These are phyloP conservation scores for Sebastes nivosus DNA, from an alignment of 2,797 vertebrate species.

Conservation along the genomic window DNA sequence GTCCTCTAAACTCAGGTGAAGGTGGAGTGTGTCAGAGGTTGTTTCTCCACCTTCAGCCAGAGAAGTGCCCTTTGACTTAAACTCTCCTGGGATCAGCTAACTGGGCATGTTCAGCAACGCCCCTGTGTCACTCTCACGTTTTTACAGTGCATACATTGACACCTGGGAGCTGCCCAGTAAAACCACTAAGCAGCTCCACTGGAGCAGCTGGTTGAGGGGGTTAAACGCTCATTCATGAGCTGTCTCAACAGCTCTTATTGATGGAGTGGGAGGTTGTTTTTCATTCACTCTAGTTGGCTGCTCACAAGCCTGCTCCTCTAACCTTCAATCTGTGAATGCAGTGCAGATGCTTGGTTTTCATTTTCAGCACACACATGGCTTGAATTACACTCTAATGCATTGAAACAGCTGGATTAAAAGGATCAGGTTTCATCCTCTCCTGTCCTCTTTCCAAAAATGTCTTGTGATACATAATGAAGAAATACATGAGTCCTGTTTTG, in stretches of 20 bases:
- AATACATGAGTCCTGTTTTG: background rate
- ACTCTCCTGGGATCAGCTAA: conserved; percentile 19
- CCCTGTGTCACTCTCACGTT: conserved; percentile 28
- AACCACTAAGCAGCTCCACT: conserved; percentile 13
- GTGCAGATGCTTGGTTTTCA: conserved; percentile 32
- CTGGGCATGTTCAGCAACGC: conserved; percentile 33
- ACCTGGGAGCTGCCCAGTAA: conserved; percentile 38
- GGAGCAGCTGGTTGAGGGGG: conserved; percentile 3
- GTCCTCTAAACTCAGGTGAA: conserved; percentile 29
- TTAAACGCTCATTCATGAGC: background rate
- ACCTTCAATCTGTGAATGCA: conserved; percentile 23
- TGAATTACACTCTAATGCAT: conserved; percentile 9
- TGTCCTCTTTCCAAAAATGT: background rate
- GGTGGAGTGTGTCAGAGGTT: conserved; percentile 22
- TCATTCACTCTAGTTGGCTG: background rate
- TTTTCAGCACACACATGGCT: conserved; percentile 12
- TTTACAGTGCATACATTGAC: conserved; percentile 40
- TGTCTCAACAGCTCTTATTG: background rate
- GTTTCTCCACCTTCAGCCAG: background rate
- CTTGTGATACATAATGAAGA: background rate
- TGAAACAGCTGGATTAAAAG: conserved; percentile 13
- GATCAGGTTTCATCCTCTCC: background rate
- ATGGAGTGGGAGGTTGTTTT: background rate
- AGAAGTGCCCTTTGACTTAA: conserved; percentile 36
- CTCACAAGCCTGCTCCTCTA: background rate